phyloP scores from a whole-genome alignment of 2,113 vertebrate species.

The Rhombomys opimus region DNA sequence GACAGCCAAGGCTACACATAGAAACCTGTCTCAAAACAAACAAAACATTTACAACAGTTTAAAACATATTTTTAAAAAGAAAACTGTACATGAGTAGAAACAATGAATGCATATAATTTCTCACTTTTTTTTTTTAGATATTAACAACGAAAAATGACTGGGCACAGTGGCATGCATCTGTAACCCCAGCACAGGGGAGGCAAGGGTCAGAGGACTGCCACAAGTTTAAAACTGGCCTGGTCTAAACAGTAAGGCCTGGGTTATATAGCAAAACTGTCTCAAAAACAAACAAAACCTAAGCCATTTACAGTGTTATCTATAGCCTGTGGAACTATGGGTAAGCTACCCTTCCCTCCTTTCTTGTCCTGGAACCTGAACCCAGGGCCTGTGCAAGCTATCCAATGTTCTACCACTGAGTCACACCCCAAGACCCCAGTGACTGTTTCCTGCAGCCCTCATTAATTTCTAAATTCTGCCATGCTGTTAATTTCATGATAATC shows the following conservation, averaged over 20 bases:
- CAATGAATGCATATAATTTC: background rate
- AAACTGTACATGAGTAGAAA: background rate
- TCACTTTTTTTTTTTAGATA: background rate
- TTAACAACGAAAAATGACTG: background rate
- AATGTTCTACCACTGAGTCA: background rate
- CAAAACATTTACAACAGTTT: background rate
- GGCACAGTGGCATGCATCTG: background rate
- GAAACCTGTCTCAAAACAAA: background rate
- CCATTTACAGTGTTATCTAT: background rate
- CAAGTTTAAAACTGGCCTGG: background rate
- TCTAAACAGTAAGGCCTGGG: background rate
- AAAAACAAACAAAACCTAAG: background rate
- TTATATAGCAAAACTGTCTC: background rate
- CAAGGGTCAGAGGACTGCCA: background rate
- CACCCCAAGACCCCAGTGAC: too few species aligned
- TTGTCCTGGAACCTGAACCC: background rate
- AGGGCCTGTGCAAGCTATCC: background rate
- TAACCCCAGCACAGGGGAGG: background rate
- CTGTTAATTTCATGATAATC: background rate
- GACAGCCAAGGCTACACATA: background rate
- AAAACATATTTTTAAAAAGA: background rate
- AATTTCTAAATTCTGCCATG: conserved; percentile 19
- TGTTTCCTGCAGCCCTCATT: background rate
- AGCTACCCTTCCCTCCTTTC: background rate
- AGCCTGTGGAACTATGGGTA: background rate